Percentiles rank a stretch among this genome's conserved stretches.
Evolutionary conservation across 2,888 invertebrate species (phyloP).

Genomic region (Cosmia pyralina): DNA sequence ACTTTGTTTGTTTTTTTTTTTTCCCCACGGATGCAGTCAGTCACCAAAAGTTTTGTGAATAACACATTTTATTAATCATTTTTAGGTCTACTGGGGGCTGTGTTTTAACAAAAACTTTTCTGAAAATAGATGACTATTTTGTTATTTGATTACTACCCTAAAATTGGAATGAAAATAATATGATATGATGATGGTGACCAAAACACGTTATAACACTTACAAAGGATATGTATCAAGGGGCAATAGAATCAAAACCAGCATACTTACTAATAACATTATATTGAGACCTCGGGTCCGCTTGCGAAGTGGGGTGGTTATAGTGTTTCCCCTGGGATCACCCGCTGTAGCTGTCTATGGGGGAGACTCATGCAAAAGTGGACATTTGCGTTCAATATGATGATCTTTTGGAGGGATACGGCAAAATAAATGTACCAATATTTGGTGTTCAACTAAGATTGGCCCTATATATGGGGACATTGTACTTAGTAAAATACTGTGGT

Average conservation of each 20-base stretch:
- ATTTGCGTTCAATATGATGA: slow-evolving; percentile 42
- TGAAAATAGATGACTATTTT: not conserved
- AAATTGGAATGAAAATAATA: not conserved
- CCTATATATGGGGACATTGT: not conserved
- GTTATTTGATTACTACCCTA: slow-evolving; percentile 7
- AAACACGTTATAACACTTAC: slow-evolving; percentile 45
- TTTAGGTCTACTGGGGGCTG: not conserved
- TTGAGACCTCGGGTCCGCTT: slow-evolving; percentile 24
- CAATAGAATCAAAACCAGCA: slow-evolving; percentile 46
- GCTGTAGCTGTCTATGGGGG: slow-evolving; percentile 22
- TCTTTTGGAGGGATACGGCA: slow-evolving; percentile 30
- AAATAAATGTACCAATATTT: not conserved
- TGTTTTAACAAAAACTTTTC: not conserved
- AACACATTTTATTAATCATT: not conserved
- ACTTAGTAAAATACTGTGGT: not conserved
- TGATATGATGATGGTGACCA: slow-evolving; percentile 4
- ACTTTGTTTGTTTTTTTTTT: not conserved
- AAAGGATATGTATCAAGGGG: slow-evolving; percentile 19
- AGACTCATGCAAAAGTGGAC: slow-evolving; percentile 35
- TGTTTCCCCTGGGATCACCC: slow-evolving; percentile 41
- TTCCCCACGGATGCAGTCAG: not conserved
- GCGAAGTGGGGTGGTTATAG: slow-evolving; percentile 49
- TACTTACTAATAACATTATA: slow-evolving; percentile 50
- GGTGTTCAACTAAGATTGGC: not conserved
- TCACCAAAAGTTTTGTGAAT: not conserved